Evolutionary conservation across 2,797 vertebrate genomes (phyloP), one percentile per base, ranked within the genome.

Genomic region (Selene dorsalis): DNA sequence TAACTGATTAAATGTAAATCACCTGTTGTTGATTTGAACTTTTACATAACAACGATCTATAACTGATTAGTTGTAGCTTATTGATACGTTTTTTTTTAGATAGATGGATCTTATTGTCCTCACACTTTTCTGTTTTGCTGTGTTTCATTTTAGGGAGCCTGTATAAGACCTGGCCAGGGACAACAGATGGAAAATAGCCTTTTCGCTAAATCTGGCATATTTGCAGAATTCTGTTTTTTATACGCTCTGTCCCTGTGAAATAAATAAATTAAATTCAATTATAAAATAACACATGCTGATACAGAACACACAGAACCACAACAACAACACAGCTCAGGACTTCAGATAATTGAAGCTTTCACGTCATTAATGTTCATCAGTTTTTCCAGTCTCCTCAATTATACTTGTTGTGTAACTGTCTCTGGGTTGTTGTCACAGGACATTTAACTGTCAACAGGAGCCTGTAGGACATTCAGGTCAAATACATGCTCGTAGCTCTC

Each of bases 401-500:
- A 22, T 48, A 64, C 22, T 45, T 59, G 61, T 53, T 75, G 18
- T 60, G 60, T 63, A 74, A 72, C 28, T 3, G 26, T 66, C 65
- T 55, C 18, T 70, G 26, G 6, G 18, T 50, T 12, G 9, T 63
- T 14, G 55, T 39, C 67, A 14, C 14, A 13, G 14, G 38, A 9
- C 8, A 20, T 62, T 30, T 48, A 62, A 12, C 60, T 28, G 38
- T 38, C 32, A 72, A 14, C 22, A 24, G 2, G 22, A 52, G 41
- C 22, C 26, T 11, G 11, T 22, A 48, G 35, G 57, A 43, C 26
- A 24, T 16, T 17, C 47, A 38, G 2, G 50, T 57, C 47, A 69
- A 66, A 75, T 3, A 66, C 47, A 64, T 48, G 39, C 22, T 39
- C 30, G 28, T 0, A 32, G 12, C 63, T 55, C 88, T 85, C 59